phyloP scores from a whole-genome alignment of 1,140 invertebrate genomes.

The Pectinophora gossypiella region DNA sequence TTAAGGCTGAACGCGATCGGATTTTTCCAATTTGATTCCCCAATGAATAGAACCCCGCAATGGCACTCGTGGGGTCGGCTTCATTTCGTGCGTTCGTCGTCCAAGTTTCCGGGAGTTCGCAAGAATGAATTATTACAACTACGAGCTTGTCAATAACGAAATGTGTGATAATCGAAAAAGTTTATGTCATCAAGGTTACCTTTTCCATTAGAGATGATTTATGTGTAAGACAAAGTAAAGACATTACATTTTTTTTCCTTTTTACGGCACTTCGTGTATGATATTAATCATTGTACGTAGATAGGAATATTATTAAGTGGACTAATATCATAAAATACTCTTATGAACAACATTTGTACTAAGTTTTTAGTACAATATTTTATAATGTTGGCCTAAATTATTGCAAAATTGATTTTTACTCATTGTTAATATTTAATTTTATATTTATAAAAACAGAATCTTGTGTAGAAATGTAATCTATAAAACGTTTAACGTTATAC shows the following conservation, averaged over 20 bases:
- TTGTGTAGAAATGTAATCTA: no score
- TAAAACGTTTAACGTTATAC: no score
- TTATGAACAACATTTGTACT: no score
- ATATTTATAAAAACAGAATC: no score
- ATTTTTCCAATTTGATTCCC: slow-evolving; percentile 31
- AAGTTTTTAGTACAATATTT: no score
- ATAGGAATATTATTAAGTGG: neutral
- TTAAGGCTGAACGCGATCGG: slow-evolving; percentile 15
- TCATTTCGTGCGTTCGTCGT: slow-evolving; percentile 32
- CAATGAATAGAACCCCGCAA: slow-evolving; percentile 23
- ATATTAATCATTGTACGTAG: neutral
- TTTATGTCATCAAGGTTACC: slow-evolving; percentile 21
- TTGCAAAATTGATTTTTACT: no score
- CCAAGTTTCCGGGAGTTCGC: slow-evolving; percentile 37
- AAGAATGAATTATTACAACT: slow-evolving; percentile 45
- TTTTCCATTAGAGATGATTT: slow-evolving; percentile 9
- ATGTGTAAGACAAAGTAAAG: neutral
- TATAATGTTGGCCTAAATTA: no score
- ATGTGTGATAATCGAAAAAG: slow-evolving; percentile 48
- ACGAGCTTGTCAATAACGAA: slow-evolving; percentile 46
- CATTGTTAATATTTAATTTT: no score
- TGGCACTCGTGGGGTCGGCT: slow-evolving; percentile 25
- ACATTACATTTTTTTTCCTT: neutral
- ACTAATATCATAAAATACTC: neutral
- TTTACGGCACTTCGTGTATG: neutral